A percentile compares a stretch with the other conserved stretches of the same genome.
Evolutionary conservation across 2,113 vertebrate species (phyloP).

Genomic region (Phaethon lepturus): DNA sequence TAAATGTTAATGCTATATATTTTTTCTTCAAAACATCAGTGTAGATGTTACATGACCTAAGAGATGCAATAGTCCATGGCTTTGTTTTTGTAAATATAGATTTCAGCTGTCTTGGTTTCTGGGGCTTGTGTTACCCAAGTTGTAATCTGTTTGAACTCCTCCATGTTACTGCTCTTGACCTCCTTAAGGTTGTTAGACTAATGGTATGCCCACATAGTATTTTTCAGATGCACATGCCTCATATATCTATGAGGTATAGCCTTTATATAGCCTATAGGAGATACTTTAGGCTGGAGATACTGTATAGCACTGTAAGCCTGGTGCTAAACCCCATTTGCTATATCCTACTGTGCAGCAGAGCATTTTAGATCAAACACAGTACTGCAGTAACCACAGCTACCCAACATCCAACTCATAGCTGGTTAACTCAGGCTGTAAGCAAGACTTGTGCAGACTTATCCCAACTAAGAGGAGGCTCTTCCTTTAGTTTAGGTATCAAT

Average conservation of each 20-base stretch:
- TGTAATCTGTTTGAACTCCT: background rate
- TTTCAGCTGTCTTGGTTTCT: background rate
- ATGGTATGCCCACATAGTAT: background rate
- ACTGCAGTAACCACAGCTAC: background rate
- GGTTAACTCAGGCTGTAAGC: background rate
- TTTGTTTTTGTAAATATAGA: background rate
- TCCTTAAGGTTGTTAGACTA: background rate
- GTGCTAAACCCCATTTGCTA: background rate
- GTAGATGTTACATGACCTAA: background rate
- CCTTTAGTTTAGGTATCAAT: background rate
- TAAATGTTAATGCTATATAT: background rate
- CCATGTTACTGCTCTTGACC: background rate
- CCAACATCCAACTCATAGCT: background rate
- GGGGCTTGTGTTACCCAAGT: background rate
- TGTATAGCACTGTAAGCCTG: background rate
- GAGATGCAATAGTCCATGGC: background rate
- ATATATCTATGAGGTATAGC: background rate
- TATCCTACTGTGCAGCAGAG: background rate
- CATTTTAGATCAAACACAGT: background rate
- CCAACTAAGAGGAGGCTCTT: background rate
- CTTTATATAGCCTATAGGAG: no score
- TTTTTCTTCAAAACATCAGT: background rate
- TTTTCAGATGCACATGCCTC: background rate
- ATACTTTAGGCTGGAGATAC: background rate
- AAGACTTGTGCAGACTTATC: background rate